These are phyloP conservation scores for Pseudochirops corinnae DNA, from an alignment of 2,797 vertebrate genomes.

Conservation along the genomic window DNA sequence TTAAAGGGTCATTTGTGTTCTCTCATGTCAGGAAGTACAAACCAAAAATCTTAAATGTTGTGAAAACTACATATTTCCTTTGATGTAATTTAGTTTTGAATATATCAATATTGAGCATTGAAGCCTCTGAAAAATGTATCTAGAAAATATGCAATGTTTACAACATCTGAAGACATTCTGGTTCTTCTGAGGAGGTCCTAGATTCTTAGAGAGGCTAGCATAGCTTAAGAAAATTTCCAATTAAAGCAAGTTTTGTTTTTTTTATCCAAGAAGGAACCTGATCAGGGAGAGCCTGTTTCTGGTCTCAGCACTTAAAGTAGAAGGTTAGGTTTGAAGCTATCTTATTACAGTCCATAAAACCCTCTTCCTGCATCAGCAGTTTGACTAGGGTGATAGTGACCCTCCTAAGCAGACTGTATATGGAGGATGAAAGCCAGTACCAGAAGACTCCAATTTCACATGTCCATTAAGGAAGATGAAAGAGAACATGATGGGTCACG, in stretches of 20 bases:
- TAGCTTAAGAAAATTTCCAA: background rate
- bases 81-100: background rate
- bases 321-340: constrained; percentile 80
- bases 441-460: constrained; percentile 70
- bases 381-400: constrained; percentile 70
- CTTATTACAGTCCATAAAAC: constrained; percentile 80
- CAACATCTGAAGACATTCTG: background rate
- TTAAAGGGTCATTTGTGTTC: constrained; percentile 1
- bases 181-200: background rate
- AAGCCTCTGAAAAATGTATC: background rate
- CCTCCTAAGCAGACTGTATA: constrained; percentile 49
- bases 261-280: constrained; percentile 10
- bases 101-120: background rate
- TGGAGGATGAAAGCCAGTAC: constrained; percentile 65
- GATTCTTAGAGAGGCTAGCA: constrained; percentile 33
- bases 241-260: background rate
- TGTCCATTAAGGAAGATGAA: constrained; percentile 71
- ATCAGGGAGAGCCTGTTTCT: constrained; percentile 57
- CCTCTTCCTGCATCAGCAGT: constrained; percentile 75
- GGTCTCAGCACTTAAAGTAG: constrained; percentile 66
- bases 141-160: constrained; percentile 14
- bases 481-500: constrained; percentile 66
- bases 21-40: constrained; percentile 41
- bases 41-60: constrained; percentile 46
- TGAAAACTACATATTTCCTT: background rate